Evolutionary conservation across 2,113 vertebrate species (phyloP), one percentile per base, ranked within the genome.

Genomic region (Strix aluco): DNA sequence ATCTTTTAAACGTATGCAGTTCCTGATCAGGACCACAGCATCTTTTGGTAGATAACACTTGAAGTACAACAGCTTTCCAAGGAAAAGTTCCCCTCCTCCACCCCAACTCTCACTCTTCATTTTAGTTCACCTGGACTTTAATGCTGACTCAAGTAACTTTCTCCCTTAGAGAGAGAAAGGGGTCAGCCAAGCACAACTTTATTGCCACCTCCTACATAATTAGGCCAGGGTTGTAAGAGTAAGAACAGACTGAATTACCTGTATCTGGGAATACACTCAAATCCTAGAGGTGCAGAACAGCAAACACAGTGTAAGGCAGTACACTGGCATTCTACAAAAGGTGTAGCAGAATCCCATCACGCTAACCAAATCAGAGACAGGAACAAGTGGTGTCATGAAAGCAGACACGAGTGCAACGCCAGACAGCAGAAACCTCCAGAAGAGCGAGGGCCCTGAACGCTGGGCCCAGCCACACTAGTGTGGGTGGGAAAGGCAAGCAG

Each of bases 381-480:
- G 26, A 61, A 72, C 11, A 44, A 70, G 36, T 7, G 5, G 58
- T 9, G 26, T 15, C 15, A 10, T 5, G 9, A 71, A 70, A 69
- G 42, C 30, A 69, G 30, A 15, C 66, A 59, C 6, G 16, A 63
- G 57, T 81, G 44, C 21, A 54, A n/a, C 17, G 13, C 15, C 34
- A 70, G 54, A 17, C 17, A 90, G 27, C 9, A 5, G 38, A 79
- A 49, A 58, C 5, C 23, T 11, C 26, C 25, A 67, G 55, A 14
- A 84, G 7, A 59, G 30, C 0, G 0, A 70, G 26, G 21, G 29
- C 5, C 46, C 16, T 34, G 23, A 75, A 44, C 0, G 5, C 19
- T 11, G 26, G 30, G 52, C 20, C 11, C 38, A 70, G 65, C 13
- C 46, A 82, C 34, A 26, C 30, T 6, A 20, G 4, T 17, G 2